Evolutionary conservation across 2,113 vertebrate species (phyloP).

Genomic region (Tupaia chinensis): DNA sequence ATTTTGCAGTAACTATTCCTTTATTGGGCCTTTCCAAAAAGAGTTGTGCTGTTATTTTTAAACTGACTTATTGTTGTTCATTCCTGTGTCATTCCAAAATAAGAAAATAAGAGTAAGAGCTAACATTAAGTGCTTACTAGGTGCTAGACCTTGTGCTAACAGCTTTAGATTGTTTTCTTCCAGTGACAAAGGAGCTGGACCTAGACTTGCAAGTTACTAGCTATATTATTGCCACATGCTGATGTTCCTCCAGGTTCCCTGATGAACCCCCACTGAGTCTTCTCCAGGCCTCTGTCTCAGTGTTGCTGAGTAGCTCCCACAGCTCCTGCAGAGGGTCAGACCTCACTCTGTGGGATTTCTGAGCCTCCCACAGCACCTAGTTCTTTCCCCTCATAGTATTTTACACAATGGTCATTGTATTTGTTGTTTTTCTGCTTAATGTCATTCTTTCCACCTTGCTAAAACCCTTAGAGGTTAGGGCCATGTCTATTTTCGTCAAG

Average conservation of each 20-base stretch:
- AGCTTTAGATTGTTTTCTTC: neutral
- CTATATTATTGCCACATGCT: neutral
- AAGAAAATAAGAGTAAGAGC: neutral
- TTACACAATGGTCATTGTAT: neutral
- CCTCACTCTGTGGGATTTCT: neutral
- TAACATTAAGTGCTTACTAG: neutral
- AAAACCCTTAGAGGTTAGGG: neutral
- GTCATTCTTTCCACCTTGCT: neutral
- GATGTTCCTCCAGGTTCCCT: neutral
- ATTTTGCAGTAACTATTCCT: neutral
- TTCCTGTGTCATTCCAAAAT: neutral
- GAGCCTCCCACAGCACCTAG: neutral
- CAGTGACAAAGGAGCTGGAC: neutral
- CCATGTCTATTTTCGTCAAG: neutral
- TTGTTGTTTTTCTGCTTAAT: neutral
- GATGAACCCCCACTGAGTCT: neutral
- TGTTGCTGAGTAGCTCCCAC: neutral
- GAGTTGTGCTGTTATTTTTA: constrained; percentile 2
- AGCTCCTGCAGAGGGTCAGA: neutral
- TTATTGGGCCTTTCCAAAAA: constrained; percentile 30
- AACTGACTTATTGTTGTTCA: neutral
- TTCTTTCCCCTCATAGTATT: neutral
- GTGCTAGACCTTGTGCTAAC: neutral
- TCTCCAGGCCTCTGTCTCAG: neutral
- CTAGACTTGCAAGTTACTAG: neutral